Evolutionary conservation across 2,797 vertebrate genomes (phyloP), one percentile per base, ranked within the genome.

Genomic region (Neostethus bicornis): DNA sequence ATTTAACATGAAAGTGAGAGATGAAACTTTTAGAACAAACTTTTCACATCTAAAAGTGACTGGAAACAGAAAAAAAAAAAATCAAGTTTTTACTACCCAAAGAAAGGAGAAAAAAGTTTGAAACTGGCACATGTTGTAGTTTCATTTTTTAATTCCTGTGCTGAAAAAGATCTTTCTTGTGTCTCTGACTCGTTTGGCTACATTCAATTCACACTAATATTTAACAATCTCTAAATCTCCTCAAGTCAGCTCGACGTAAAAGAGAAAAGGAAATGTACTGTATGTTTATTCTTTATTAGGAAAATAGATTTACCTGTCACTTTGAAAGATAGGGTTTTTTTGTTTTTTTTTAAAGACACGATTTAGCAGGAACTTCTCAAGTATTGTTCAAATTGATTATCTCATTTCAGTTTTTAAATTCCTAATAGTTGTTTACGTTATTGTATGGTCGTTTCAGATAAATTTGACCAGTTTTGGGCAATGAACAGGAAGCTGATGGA

Each of bases 401-500:
- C n/a, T n/a, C n/a, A n/a, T n/a, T n/a, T n/a, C n/a, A n/a, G n/a
- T 11, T 20, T 21, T 29, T 38, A 54, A n/a, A n/a, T n/a, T n/a
- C n/a, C n/a, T n/a, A n/a, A n/a, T n/a, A n/a, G n/a, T n/a, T 12
- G 10, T 68, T 8, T 58, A 2, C 20, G 14, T 65, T 2, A 19
- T 10, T 61, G 20, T 56, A 41, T 77, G 25, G 42, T 41, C 53
- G 78, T 51, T 37, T 56, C 90, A 99, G 97, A 99, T 87, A 98
- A 98, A 80, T 99, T 98, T 79, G 97, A 99, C 85, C 97, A 98
- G 73, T 99, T 99, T 91, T 99, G 96, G 96, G 94, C 97, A 70
- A 99, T 99, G 90, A 99, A 99, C 88, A 93, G 96, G 75, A 99
- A 98, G 88, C 93, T 99, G 73, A 99, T 99, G 97, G 97, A 99